Conservation (phyloP, 2,888 invertebrate species). For the Diplolepis rosae region DNA sequence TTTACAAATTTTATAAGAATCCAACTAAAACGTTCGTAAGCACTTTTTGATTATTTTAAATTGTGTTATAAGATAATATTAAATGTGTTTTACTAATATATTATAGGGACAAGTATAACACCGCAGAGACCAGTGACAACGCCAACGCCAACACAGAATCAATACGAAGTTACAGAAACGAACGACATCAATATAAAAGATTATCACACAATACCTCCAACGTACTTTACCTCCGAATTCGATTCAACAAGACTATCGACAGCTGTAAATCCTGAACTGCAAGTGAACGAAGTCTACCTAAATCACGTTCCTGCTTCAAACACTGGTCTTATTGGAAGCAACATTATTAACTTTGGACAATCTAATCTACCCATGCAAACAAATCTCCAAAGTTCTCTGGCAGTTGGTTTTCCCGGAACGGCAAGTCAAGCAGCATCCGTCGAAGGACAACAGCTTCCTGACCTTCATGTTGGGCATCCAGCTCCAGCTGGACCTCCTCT, state of each 20-base stretch:
- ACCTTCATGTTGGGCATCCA: conserved; percentile 65
- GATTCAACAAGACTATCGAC: conserved; percentile 56
- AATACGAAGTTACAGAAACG: conserved; percentile 67
- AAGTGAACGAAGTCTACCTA: conserved; percentile 60
- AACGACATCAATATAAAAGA: conserved; percentile 57
- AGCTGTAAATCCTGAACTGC: conserved; percentile 54
- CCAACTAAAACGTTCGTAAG: no score
- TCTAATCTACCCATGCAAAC: conserved; percentile 63
- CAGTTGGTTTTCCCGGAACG: conserved; percentile 61
- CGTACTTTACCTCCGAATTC: conserved; percentile 58
- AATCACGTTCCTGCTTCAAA: conserved; percentile 54
- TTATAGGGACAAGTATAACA: conserved; percentile 35
- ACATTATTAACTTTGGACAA: conserved; percentile 56
- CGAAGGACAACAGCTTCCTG: conserved; percentile 58
- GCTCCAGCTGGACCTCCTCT: conserved; percentile 60
- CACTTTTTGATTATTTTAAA: no score
- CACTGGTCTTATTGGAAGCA: conserved; percentile 50
- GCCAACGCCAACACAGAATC: conserved; percentile 52
- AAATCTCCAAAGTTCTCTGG: conserved; percentile 66
- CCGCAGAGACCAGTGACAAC: conserved; percentile 37
- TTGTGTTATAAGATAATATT: no score
- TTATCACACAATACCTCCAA: conserved; percentile 56
- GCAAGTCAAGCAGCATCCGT: conserved; percentile 52
- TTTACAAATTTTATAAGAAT: no score
- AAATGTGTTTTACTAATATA: no score